A percentile compares a stretch with the other conserved stretches of the same genome.
phyloP scores from a whole-genome alignment of 2,888 invertebrate species.

The Phania funesta region DNA sequence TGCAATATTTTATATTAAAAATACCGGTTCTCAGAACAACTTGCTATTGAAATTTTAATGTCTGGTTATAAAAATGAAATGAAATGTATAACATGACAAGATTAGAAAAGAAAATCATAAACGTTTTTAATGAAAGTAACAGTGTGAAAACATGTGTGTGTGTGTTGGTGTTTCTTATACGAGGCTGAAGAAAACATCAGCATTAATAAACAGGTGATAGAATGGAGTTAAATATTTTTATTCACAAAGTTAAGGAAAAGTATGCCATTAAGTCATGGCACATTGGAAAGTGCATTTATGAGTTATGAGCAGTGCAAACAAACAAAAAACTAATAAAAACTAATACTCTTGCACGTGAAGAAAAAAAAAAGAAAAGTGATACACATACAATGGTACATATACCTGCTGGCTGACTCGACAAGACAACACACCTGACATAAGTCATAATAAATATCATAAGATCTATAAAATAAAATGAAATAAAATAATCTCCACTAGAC shows the following conservation, averaged over 20 bases:
- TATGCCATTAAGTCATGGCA: constrained; percentile 65
- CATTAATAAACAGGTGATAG: constrained; percentile 12
- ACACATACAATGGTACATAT: no score
- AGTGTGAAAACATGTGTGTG: constrained; percentile 51
- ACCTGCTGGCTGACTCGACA: background rate
- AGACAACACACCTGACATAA: constrained; percentile 37
- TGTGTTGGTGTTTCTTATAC: background rate
- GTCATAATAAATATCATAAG: constrained; percentile 32
- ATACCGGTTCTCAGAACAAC: constrained; percentile 21
- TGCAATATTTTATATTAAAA: constrained; percentile 10
- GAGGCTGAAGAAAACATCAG: constrained; percentile 12
- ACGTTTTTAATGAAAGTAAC: constrained; percentile 59
- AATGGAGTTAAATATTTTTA: constrained; percentile 15
- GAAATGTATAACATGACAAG: constrained; percentile 23
- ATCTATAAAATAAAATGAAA: constrained; percentile 5
- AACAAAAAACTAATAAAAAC: constrained; percentile 34
- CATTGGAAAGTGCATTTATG: constrained; percentile 63
- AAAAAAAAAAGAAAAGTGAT: constrained; percentile 21
- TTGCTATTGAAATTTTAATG: constrained; percentile 22
- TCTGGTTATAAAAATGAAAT: background rate
- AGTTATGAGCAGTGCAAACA: background rate
- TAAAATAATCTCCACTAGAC: background rate
- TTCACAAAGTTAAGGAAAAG: constrained; percentile 45
- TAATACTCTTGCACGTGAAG: background rate
- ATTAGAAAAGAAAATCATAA: constrained; percentile 56